Base-by-base conservation (phyloP, 2,113 vertebrate genomes). In the Silurus asotus region DNA sequence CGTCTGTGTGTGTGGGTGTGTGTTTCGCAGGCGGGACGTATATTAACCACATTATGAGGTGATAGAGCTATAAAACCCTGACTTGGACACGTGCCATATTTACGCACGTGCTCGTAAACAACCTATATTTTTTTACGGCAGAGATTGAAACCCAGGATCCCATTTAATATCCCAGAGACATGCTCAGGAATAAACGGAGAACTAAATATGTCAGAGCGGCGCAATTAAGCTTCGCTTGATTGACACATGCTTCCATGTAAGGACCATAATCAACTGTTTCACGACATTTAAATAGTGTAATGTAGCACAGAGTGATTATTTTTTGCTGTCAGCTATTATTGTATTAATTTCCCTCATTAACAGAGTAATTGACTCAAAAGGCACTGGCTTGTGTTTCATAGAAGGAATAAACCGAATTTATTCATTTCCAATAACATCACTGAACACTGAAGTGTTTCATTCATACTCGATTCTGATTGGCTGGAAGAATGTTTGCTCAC, bases 41-140 rank as follows among this genome's bases (percentile, higher is more conserved):
- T 15, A 59, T 65, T 69, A 70, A 48, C 62, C 53, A 13, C 62
- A 70, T 59, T 48, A 70, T 45, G 70, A 80, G 74, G 74, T 64
- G 82, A 45, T 48, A 37, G 28, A 19, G 59, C 48, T 53, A 64
- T 84, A 77, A 84, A 85, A 70, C n/a, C 48, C 6, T 45, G 83
- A 84, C 84, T 11, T 45, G 59, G 45, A 55, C n/a, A 51, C 0
- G 23, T 37, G 72, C n/a, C 9, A 53, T 65, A n/a, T 20, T 25
- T 78, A 82, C 48, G 49, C 84, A 10, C 48, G 48, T 13, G 17
- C 48, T 65, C 48, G 8, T 65, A 25, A 81, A 65, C 80, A 65
- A n/a, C 37, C 19, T 79, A 6, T 37, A 59, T 45, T 28, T 48
- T 80, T 61, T 61, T 48, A 11, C 55, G 49, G 45, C 28, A 58